Conservation (phyloP, 1,140 invertebrate genomes). For the Plutomurus gul region DNA sequence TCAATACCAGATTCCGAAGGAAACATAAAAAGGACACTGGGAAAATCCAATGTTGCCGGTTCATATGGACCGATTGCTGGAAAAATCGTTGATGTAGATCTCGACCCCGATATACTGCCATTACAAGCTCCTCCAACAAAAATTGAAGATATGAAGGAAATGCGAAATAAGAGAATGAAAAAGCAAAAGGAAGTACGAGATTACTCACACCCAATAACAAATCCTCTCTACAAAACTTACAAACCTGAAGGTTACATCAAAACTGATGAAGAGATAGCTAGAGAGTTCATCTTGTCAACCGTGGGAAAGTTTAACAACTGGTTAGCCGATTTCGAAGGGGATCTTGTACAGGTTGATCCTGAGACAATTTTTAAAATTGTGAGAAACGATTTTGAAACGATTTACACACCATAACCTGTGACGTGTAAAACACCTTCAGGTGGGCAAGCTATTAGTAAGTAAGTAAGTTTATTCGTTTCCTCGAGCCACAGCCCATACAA, state of each 20-base stretch:
- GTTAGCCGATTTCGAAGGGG: slow-evolving; percentile 22
- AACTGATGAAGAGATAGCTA: slow-evolving; percentile 30
- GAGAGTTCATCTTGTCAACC: slow-evolving; percentile 24
- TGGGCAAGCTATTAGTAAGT: neutral
- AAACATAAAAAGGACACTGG: no score
- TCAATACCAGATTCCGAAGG: no score
- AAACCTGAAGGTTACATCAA: slow-evolving; percentile 28
- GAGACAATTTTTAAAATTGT: slow-evolving; percentile 30
- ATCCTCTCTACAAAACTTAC: slow-evolving; percentile 28
- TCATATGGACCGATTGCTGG: neutral
- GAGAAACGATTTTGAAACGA: slow-evolving; percentile 17
- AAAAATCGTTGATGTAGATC: neutral
- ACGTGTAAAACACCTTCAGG: neutral
- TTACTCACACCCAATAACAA: slow-evolving; percentile 7
- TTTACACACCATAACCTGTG: neutral
- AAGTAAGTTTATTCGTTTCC: neutral
- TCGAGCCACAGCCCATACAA: no score
- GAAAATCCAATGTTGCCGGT: no score
- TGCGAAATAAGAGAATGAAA: neutral
- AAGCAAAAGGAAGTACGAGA: slow-evolving; percentile 7
- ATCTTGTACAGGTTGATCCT: slow-evolving; percentile 15
- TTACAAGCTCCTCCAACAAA: neutral
- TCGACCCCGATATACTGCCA: neutral
- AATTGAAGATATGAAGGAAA: neutral
- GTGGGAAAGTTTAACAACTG: slow-evolving; percentile 16